phyloP scores from a whole-genome alignment of 1,140 invertebrate genomes.

The Aphelenchoides besseyi region DNA sequence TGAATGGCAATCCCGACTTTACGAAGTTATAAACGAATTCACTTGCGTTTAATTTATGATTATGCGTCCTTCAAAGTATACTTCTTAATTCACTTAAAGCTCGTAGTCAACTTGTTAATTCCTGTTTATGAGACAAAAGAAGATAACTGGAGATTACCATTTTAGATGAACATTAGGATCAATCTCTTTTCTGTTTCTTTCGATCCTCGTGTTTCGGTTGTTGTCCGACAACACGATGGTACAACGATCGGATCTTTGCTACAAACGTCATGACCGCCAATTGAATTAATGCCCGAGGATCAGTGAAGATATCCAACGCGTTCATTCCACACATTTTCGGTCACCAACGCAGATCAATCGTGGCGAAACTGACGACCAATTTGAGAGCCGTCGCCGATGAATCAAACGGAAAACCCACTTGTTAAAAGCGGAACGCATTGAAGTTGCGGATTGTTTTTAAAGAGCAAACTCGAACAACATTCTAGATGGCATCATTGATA shows the following conservation, averaged over 20 bases:
- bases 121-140: background rate
- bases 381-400: background rate
- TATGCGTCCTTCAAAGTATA: background rate
- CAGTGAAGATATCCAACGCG: background rate
- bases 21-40: background rate
- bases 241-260: background rate
- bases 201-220: background rate
- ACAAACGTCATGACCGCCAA: background rate
- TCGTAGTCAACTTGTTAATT: background rate
- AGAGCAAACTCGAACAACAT: background rate
- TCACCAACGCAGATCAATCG: background rate
- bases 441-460: background rate
- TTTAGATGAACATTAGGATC: background rate
- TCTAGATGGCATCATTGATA: background rate
- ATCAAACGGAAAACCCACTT: background rate
- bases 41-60: background rate
- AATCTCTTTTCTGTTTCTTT: background rate
- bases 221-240: background rate
- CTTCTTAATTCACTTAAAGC: background rate
- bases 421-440: background rate
- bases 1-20: background rate
- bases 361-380: background rate
- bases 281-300: background rate
- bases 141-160: background rate
- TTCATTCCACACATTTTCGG: constrained; percentile 1